phyloP scores from a whole-genome alignment of 1,140 invertebrate species.

The Euwallacea fornicatus region DNA sequence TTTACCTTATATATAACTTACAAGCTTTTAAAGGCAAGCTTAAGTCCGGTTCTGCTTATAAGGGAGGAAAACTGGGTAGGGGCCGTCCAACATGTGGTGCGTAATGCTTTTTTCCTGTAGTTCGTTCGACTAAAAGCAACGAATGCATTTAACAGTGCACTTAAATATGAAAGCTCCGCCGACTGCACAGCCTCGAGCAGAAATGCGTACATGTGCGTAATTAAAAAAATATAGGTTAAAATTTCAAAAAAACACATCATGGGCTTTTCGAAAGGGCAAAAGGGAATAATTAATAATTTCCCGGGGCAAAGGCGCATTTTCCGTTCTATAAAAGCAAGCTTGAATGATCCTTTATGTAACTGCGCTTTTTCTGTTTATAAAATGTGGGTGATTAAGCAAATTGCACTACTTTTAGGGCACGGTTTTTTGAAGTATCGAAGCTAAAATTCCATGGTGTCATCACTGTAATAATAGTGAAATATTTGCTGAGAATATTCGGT shows the following conservation, averaged over 20 bases:
- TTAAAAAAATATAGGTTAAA: slow-evolving; percentile 36
- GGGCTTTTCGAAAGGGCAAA: slow-evolving; percentile 12
- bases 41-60: slow-evolving; percentile 16
- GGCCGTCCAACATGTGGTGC: slow-evolving; percentile 22
- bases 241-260: slow-evolving; percentile 19
- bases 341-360: slow-evolving; percentile 28
- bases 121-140: slow-evolving; percentile 27
- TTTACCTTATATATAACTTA: not conserved
- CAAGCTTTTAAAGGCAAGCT: not conserved
- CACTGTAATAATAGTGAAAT: too few species aligned
- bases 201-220: slow-evolving; percentile 33
- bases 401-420: slow-evolving; percentile 1
- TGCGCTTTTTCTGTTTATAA: slow-evolving; percentile 15
- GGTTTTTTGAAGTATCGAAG: not conserved
- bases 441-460: too few species aligned
- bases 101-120: slow-evolving; percentile 39
- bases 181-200: slow-evolving; percentile 15
- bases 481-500: not conserved
- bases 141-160: slow-evolving; percentile 32
- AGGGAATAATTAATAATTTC: slow-evolving; percentile 34
- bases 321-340: slow-evolving; percentile 12
- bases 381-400: slow-evolving; percentile 28
- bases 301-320: slow-evolving; percentile 10
- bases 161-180: slow-evolving; percentile 22
- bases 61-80: slow-evolving; percentile 17